These are phyloP conservation scores for Orussus abietinus DNA, from an alignment of 1,140 invertebrate genomes.

Conservation along the genomic window DNA sequence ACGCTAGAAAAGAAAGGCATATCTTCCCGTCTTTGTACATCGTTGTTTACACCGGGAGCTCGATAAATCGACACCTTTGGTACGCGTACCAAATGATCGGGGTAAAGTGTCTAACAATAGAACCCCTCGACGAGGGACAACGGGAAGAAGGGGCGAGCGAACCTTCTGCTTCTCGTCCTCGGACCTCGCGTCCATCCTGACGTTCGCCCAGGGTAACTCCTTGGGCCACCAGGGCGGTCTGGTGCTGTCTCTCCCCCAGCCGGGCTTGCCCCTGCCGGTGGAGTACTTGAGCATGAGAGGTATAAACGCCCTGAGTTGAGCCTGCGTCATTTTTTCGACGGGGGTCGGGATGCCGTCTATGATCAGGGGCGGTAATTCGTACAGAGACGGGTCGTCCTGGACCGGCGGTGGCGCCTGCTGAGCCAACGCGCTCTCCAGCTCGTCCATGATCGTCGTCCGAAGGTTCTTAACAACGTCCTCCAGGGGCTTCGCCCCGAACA, in stretches of 20 bases:
- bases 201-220: conserved; percentile 96
- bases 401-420: conserved; percentile 91
- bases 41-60: no score
- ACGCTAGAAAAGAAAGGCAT: no score
- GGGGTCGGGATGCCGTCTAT: conserved; percentile 97
- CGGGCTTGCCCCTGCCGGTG: conserved; percentile 92
- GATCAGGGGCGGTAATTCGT: conserved; percentile 91
- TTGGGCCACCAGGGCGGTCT: conserved; percentile 96
- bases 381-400: conserved; percentile 86
- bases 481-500: conserved; percentile 94
- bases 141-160: no score
- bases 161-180: conserved; percentile 98
- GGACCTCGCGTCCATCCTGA: conserved; percentile 91
- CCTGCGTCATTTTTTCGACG: conserved; percentile 98
- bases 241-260: conserved; percentile 94
- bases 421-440: conserved; percentile 86
- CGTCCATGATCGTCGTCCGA: conserved; percentile 87
- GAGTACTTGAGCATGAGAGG: conserved; percentile 98
- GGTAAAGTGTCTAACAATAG: no score
- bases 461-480: conserved; percentile 94
- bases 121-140: no score
- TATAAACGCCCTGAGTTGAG: conserved; percentile 93
- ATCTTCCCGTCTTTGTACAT: no score
- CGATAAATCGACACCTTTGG: no score
- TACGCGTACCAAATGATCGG: no score